Base-by-base conservation (phyloP, 2,888 invertebrate species). In the Zygothrica quintamaculata region DNA sequence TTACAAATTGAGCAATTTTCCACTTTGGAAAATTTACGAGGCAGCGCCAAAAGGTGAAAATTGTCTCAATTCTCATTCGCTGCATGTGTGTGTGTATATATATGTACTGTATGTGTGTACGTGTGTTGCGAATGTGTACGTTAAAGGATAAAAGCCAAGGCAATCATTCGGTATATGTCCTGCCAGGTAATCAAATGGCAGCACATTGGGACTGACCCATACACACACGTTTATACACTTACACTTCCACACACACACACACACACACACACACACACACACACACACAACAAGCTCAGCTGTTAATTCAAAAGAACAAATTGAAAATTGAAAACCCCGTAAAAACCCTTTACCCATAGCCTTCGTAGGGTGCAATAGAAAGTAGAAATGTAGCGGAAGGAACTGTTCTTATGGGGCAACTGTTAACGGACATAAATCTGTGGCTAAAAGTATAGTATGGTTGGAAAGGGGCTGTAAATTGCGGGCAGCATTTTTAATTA, bases 401-500 rank as follows among this genome's bases (percentile, higher is more conserved):
- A 16, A n/a, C 9, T 43, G 22, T 18, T 9, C 15, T 44, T 52
- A 33, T 8, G 18, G 34, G 13, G 13, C 34, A 26, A 22, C 50
- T 52, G 50, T 77, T 74, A 68, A 65, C 56, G 34, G 47, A 67
- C 48, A 79, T 74, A 71, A 79, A 82, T 76, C 61, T 60, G 44
- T 7, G 8, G 18, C n/a, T 50, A 2, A 29, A 3, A n/a, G 29
- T 33, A 11, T 48, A 37, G 44, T 13, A 36, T 8, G 29, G 22
- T 43, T 16, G 60, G 25, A 59, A 29, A 37, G 55, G 42, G 15
- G 43, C 18, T 15, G 31, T 15, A 60, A 70, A 66, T 53, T 33
- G 69, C 18, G 5, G 59, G 55, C 61, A 77, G 65, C 68, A 72
- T 65, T 82, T 78, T 78, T 79, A 78, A 78, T 78, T 78, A 78